phyloP scores from a whole-genome alignment of 2,113 vertebrate genomes.

The Balaeniceps rex region DNA sequence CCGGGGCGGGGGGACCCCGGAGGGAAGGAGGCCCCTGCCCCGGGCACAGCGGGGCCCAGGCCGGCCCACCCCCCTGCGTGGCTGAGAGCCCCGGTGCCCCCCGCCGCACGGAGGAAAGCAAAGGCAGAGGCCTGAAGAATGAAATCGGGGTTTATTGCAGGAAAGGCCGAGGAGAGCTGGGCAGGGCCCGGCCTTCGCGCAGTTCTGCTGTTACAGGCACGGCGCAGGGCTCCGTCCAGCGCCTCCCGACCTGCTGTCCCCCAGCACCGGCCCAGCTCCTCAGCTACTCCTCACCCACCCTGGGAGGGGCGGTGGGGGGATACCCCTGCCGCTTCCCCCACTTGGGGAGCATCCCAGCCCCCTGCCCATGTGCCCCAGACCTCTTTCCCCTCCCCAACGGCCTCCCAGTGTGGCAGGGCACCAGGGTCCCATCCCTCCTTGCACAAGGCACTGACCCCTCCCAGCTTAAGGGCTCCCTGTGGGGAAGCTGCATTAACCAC shows the following conservation, averaged over 20 bases:
- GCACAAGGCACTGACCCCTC: not conserved
- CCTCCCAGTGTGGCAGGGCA: not conserved
- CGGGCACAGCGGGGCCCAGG: not conserved
- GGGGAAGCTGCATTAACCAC: not conserved
- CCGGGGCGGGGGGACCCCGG: conserved; percentile 13
- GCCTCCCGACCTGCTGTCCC: accelerated
- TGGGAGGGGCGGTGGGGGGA: too few relatives aligned
- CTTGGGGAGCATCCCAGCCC: not conserved
- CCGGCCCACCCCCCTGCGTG: not conserved
- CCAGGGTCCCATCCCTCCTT: not conserved
- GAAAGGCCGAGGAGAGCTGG: not conserved
- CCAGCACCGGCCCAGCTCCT: not conserved
- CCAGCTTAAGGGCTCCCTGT: not conserved
- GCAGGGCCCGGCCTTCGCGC: not conserved
- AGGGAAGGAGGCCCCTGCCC: conserved; percentile 35
- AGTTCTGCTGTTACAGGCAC: not conserved
- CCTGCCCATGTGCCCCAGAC: not conserved
- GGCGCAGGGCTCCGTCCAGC: not conserved
- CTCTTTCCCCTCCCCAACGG: not conserved
- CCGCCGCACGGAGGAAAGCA: not conserved
- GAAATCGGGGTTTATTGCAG: conserved; percentile 51
- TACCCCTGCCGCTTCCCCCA: not conserved
- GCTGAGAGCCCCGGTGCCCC: not conserved
- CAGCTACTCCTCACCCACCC: not conserved
- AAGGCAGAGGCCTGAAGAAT: not conserved